Evolutionary conservation across 2,113 vertebrate genomes (phyloP).

Genomic region (Alectura lathami): DNA sequence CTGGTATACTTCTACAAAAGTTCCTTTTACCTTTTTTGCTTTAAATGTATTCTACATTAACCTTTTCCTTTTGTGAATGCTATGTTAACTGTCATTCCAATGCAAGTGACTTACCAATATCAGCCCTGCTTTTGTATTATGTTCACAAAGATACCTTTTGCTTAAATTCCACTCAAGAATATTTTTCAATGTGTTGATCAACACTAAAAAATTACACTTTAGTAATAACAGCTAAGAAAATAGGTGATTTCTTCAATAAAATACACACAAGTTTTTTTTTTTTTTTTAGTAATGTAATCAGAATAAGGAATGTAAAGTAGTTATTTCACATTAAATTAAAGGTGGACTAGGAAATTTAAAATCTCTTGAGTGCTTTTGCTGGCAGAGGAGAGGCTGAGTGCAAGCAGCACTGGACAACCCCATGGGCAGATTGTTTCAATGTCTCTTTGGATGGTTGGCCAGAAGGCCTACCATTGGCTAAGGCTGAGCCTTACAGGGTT

Average conservation of each 20-base stretch:
- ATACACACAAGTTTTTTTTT: neutral
- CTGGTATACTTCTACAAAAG: neutral
- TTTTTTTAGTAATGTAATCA: neutral
- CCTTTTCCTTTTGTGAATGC: neutral
- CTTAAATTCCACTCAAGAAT: neutral
- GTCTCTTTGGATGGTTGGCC: neutral
- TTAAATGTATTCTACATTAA: neutral
- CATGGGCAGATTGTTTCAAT: neutral
- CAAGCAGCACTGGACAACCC: neutral
- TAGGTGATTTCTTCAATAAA: neutral
- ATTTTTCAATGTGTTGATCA: neutral
- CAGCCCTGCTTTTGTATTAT: neutral
- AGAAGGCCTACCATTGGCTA: neutral
- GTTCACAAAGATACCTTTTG: neutral
- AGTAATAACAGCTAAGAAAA: neutral
- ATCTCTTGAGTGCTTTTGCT: neutral
- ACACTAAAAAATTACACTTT: neutral
- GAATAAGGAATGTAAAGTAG: neutral
- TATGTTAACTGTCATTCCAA: neutral
- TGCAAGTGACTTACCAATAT: neutral
- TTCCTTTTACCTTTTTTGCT: neutral
- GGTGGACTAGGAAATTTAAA: neutral
- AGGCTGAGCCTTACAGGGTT: neutral
- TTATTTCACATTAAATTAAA: neutral
- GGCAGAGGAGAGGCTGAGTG: neutral